These are phyloP conservation scores for Leucoraja erinaceus DNA, from an alignment of 2,113 vertebrate species.

Conservation along the genomic window DNA sequence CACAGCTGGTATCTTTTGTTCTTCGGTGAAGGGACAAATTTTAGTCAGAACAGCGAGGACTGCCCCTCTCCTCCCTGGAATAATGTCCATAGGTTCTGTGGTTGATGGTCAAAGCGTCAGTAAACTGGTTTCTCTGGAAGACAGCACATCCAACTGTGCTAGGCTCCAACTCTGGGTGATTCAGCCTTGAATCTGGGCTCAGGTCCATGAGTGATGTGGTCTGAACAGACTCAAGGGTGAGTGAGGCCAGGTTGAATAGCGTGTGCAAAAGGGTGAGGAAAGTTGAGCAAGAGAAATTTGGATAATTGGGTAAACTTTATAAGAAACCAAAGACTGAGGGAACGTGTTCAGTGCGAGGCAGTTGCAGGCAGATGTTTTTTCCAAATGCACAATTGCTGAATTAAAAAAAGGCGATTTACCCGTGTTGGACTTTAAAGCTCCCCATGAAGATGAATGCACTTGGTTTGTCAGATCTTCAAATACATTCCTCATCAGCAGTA, in stretches of 20 bases:
- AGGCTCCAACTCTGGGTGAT: not conserved
- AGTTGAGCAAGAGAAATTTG: not conserved
- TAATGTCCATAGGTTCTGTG: too few relatives aligned
- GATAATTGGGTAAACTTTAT: not conserved
- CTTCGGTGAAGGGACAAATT: not conserved
- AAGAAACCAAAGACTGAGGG: not conserved
- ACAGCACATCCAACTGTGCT: not conserved
- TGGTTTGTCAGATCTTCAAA: not conserved
- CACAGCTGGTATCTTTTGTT: not conserved
- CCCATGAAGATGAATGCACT: not conserved
- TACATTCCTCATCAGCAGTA: not conserved
- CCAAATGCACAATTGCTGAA: too few relatives aligned
- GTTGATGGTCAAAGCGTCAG: not conserved
- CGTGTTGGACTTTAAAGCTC: not conserved
- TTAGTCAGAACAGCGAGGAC: not conserved
- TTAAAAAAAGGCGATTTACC: not conserved
- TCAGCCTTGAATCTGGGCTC: not conserved
- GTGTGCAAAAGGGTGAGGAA: not conserved
- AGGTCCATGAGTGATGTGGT: not conserved
- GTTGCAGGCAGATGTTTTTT: too few relatives aligned
- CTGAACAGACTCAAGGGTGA: not conserved
- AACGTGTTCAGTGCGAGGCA: not conserved
- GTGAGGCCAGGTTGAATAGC: not conserved
- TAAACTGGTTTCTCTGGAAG: not conserved
- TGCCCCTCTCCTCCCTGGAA: too few relatives aligned